phyloP scores from a whole-genome alignment of 2,113 vertebrate species.

The Bubo blakistoni region DNA sequence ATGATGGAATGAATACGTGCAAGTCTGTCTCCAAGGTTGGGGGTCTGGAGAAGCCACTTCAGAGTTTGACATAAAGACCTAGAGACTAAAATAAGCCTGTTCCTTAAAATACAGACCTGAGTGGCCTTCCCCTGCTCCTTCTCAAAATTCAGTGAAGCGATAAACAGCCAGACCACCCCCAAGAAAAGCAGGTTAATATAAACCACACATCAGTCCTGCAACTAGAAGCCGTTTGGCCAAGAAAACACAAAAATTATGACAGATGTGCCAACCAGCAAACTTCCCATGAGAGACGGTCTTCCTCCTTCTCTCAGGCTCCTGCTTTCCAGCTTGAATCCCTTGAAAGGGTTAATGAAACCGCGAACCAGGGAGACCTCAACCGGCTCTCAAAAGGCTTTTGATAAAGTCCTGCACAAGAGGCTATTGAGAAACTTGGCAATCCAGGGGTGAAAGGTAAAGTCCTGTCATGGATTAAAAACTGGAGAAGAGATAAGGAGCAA shows the following conservation, averaged over 20 bases:
- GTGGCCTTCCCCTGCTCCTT: background rate
- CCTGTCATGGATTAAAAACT: conserved; percentile 60
- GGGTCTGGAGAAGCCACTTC: background rate
- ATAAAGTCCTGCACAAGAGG: conserved; percentile 53
- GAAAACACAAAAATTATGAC: background rate
- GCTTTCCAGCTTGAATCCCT: background rate
- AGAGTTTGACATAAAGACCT: background rate
- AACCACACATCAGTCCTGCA: background rate
- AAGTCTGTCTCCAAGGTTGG: background rate
- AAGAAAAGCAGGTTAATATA: background rate
- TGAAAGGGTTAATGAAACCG: conserved; percentile 33
- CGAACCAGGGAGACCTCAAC: background rate
- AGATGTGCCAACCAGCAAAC: background rate
- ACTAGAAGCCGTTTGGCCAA: background rate
- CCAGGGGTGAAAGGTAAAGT: conserved; percentile 61
- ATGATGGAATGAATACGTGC: background rate
- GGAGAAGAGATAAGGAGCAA: conserved; percentile 56
- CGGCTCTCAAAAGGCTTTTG: conserved; percentile 60
- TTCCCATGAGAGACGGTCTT: background rate
- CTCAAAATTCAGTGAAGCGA: background rate
- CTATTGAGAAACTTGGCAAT: conserved; percentile 65
- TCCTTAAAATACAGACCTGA: background rate
- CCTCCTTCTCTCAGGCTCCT: background rate
- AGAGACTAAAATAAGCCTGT: background rate
- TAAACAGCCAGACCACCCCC: background rate